phyloP scores from a whole-genome alignment of 37 sponge, comb jelly and placozoan genomes.

The Eunapius fragilis region DNA sequence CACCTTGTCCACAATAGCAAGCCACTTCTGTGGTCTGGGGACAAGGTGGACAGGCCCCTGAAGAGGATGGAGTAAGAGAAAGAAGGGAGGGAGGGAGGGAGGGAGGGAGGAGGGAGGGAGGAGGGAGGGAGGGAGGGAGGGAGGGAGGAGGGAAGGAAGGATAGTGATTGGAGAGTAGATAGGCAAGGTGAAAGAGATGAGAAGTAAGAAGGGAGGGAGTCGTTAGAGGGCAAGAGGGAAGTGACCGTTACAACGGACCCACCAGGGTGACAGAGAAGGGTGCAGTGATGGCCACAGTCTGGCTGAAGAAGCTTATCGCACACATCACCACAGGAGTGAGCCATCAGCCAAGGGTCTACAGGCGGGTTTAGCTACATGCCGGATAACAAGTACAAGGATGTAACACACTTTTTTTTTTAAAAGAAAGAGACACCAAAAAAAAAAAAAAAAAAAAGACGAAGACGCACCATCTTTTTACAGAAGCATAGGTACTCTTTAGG shows the following conservation, averaged over 20 bases:
- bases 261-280: slow-evolving; percentile 96
- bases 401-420: no score
- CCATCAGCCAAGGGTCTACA: slow-evolving; percentile 86
- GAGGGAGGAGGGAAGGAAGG: not conserved
- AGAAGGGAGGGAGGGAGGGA: not conserved
- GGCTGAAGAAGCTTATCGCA: slow-evolving; percentile 77
- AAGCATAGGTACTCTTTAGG: slow-evolving; percentile 80
- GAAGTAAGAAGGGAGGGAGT: not conserved
- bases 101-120: not conserved
- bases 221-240: not conserved
- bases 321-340: slow-evolving; percentile 95
- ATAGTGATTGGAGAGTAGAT: not conserved
- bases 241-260: not conserved
- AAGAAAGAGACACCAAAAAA: not conserved
- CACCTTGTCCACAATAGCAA: slow-evolving; percentile 82
- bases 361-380: slow-evolving; percentile 67
- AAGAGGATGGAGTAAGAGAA: not conserved
- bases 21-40: slow-evolving; percentile 66
- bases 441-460: not conserved
- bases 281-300: slow-evolving; percentile 86
- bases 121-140: not conserved
- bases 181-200: not conserved
- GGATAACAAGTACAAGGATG: not conserved
- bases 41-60: slow-evolving; percentile 97
- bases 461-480: slow-evolving; percentile 82